These are phyloP conservation scores for Epirrhoe tristata DNA, from an alignment of 2,888 invertebrate species.

Conservation along the genomic window DNA sequence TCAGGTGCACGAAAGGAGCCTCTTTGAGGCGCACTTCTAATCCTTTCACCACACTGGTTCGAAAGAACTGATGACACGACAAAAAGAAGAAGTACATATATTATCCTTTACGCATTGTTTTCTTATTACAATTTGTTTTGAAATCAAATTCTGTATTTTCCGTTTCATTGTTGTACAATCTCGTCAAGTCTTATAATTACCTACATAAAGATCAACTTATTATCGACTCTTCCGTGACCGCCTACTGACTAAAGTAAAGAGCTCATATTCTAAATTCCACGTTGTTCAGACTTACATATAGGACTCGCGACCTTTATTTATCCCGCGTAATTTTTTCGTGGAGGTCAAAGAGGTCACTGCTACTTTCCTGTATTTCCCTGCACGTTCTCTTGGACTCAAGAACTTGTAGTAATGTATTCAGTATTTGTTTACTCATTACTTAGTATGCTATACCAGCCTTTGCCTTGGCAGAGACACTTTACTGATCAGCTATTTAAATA, in stretches of 20 bases:
- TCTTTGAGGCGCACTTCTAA: too few species aligned
- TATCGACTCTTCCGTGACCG: neutral
- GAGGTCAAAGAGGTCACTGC: slow-evolving; percentile 1
- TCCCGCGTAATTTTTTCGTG: neutral
- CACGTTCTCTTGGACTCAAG: slow-evolving; percentile 8
- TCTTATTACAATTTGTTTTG: neutral
- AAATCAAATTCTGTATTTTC: neutral
- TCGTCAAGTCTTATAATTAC: too few species aligned
- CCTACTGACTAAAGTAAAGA: neutral
- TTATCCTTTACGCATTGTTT: neutral
- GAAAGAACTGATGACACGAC: too few species aligned
- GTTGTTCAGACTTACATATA: neutral
- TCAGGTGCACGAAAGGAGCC: too few species aligned
- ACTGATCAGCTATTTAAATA: slow-evolving; percentile 12
- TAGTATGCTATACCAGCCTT: slow-evolving; percentile 22
- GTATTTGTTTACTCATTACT: slow-evolving; percentile 22
- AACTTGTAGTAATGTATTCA: slow-evolving; percentile 17
- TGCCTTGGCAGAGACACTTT: slow-evolving; percentile 20
- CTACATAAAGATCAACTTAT: neutral
- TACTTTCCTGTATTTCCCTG: slow-evolving; percentile 16
- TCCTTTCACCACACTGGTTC: too few species aligned
- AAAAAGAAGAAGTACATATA: too few species aligned
- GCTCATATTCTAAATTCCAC: neutral
- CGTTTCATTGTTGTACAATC: too few species aligned
- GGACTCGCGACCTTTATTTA: slow-evolving; percentile 7